These are phyloP conservation scores for Corapipo altera DNA, from an alignment of 2,113 vertebrate genomes.

Conservation along the genomic window DNA sequence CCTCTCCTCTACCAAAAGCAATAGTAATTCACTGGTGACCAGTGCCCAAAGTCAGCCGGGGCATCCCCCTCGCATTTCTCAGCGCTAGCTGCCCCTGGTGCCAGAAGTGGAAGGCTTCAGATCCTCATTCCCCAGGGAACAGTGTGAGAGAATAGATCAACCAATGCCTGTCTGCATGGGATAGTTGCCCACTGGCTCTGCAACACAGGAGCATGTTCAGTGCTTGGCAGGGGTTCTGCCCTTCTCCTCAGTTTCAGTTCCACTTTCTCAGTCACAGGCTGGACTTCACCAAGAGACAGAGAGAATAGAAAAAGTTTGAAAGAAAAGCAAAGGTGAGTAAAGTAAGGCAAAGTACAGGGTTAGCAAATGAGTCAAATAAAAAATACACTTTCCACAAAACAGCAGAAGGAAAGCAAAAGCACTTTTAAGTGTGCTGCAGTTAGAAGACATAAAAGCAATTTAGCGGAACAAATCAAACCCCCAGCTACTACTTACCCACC, in stretches of 20 bases:
- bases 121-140: rapidly evolving
- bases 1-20: not conserved
- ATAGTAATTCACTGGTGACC: not conserved
- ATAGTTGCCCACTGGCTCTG: rapidly evolving
- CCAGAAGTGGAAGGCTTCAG: not conserved
- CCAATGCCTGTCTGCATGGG: not conserved
- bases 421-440: not conserved
- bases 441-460: constrained; percentile 39
- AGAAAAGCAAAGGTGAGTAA: not conserved
- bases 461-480: constrained; percentile 42
- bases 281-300: not conserved
- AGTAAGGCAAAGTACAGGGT: not conserved
- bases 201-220: rapidly evolving
- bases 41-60: not conserved
- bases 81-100: not conserved
- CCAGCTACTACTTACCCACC: not conserved
- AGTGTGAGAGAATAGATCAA: rapidly evolving
- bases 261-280: not conserved
- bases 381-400: constrained; percentile 7
- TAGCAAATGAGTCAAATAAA: not conserved
- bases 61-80: not conserved
- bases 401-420: constrained; percentile 14
- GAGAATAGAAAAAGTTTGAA: not conserved
- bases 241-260: not conserved
- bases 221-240: not conserved